A percentile compares a stretch with the other conserved stretches of the same genome.
phyloP scores from a whole-genome alignment of 2,113 vertebrate species.

The Regulus satrapa region DNA sequence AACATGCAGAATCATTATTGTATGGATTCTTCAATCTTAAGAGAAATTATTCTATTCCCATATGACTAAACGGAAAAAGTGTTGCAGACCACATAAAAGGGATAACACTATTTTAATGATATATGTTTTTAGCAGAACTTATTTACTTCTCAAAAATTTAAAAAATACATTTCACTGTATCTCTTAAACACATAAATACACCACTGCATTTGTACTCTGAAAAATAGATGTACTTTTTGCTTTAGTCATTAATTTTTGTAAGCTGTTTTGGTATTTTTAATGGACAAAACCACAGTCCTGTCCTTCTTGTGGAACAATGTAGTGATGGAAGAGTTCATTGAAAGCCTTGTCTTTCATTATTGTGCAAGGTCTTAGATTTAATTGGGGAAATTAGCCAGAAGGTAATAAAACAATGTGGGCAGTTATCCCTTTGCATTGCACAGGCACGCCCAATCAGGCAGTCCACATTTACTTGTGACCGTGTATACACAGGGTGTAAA shows the following conservation, averaged over 20 bases:
- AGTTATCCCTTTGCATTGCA: not conserved
- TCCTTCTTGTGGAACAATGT: not conserved
- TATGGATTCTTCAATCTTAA: not conserved
- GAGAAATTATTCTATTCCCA: not conserved
- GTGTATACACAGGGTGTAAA: not conserved
- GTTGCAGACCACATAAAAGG: not conserved
- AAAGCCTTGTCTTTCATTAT: not conserved
- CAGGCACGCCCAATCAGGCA: accelerated
- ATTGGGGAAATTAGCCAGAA: not conserved
- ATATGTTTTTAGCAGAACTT: not conserved
- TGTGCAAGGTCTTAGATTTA: not conserved
- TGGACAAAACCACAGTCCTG: not conserved
- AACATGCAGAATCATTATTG: not conserved
- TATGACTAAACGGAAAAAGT: not conserved
- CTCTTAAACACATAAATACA: not conserved
- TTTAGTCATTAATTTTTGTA: not conserved
- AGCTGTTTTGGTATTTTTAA: not conserved
- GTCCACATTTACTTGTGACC: not conserved
- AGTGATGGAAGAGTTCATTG: not conserved
- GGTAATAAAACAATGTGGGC: not conserved
- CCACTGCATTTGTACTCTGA: not conserved
- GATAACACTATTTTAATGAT: not conserved
- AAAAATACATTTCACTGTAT: not conserved
- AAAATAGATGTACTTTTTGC: not conserved
- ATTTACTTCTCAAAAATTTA: not conserved